Evolutionary conservation across 2,797 vertebrate genomes (phyloP), one percentile per base, ranked within the genome.

Genomic region (Chrosomus eos): DNA sequence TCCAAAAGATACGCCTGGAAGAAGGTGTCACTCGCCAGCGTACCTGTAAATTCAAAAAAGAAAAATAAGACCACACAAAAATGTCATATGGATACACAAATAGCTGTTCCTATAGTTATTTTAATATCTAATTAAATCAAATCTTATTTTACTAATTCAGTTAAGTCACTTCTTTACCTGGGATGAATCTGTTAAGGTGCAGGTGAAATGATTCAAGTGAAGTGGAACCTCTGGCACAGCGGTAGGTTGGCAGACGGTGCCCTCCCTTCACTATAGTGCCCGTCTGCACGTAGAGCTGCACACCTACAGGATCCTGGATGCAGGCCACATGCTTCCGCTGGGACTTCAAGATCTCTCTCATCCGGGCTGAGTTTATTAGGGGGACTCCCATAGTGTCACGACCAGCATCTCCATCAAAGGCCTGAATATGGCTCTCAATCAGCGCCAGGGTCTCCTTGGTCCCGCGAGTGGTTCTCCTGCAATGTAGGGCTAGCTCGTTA

Each of bases 1-100:
- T 75, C 85, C 82, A 88, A 51, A 18, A 66, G 43, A 60, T 73
- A 85, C 7, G 80, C 67, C 62, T 87, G 83, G 21, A 85, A 85
- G 38, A 45, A 45, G 43, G 70, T 58, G 6, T 10, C 53, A 38
- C 84, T 88, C 10, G 77, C 81, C 43, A 36, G 68, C 11, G 75
- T 85, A 13, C 43, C 43, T 45, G 43, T 45, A 45, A 13, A 45
- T 45, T 45, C 43, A 45, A 45, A 45, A 45, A 45, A 45, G 11
- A 45, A 45, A 45, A 45, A 13, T 13, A 45, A 45, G 11, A 45
- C 3, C 43, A 45, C 43, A 45, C 43, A 45, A 45, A 45, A 45
- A 45, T 45, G 43, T 13, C 11, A 45, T 45, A 45, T 45, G 43
- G 11, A 45, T 45, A 45, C 43, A 45, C 11, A 45, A 45, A 45